phyloP scores from a whole-genome alignment of 2,888 invertebrate species.

The Dryobota labecula region DNA sequence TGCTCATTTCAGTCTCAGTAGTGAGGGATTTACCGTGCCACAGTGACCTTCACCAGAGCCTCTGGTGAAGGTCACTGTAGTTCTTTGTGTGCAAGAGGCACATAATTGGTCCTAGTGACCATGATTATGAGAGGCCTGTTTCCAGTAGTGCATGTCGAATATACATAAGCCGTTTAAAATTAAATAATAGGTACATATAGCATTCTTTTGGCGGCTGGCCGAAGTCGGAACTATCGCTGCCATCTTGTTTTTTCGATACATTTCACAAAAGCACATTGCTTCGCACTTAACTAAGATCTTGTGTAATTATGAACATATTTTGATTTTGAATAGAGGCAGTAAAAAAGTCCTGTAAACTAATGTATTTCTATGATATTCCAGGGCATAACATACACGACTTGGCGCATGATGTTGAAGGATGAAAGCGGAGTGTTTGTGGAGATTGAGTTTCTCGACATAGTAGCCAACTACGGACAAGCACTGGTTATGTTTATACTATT shows the following conservation, averaged over 20 bases:
- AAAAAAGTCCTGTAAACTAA: background rate
- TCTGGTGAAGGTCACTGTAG: background rate
- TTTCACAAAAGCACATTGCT: background rate
- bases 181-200: no score
- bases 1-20: no score
- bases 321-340: background rate
- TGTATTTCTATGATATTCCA: constrained; percentile 75
- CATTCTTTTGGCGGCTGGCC: no score
- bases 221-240: background rate
- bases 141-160: background rate
- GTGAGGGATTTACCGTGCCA: no score
- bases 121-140: background rate
- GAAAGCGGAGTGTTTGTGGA: constrained; percentile 97
- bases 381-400: constrained; percentile 95
- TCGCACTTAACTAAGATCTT: no score
- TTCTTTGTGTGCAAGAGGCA: background rate
- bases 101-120: background rate
- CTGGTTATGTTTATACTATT: constrained; percentile 96
- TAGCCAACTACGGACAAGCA: constrained; percentile 97
- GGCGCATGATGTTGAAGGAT: constrained; percentile 95
- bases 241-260: background rate
- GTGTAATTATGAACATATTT: background rate
- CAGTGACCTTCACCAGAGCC: no score
- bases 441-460: constrained; percentile 97
- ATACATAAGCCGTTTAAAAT: no score